Conservation (phyloP, 2,888 invertebrate species). For the Nomada lathburiana region DNA sequence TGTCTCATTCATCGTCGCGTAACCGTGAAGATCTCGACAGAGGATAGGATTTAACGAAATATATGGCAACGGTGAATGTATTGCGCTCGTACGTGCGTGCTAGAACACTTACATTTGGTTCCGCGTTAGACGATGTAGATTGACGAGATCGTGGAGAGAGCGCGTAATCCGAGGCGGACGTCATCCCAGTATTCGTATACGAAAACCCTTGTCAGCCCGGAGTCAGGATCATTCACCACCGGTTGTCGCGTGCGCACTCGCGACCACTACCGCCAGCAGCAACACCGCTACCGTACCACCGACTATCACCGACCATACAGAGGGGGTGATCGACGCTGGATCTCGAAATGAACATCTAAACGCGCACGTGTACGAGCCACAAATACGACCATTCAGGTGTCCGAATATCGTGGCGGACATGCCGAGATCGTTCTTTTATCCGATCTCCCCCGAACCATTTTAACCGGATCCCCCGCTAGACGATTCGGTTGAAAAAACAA, state of each 20-base stretch:
- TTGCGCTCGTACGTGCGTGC: conserved; percentile 23
- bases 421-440: conserved; percentile 53
- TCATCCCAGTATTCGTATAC: conserved; percentile 74
- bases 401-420: conserved; percentile 65
- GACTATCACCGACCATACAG: conserved; percentile 8
- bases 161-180: conserved; percentile 77
- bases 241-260: conserved; percentile 68
- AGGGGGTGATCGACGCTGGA: conserved; percentile 17
- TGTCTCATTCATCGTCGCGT: background rate
- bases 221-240: conserved; percentile 73
- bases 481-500: conserved; percentile 16
- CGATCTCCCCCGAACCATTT: conserved; percentile 61
- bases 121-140: conserved; percentile 74
- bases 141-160: conserved; percentile 73
- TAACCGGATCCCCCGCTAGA: conserved; percentile 28
- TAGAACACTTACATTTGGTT: conserved; percentile 76
- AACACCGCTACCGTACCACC: conserved; percentile 39
- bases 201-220: conserved; percentile 68
- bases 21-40: background rate
- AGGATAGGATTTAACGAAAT: background rate
- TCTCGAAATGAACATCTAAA: background rate
- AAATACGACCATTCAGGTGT: conserved; percentile 54
- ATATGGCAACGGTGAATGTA: background rate
- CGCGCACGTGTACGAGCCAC: conserved; percentile 41
- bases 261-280: conserved; percentile 63